Base-by-base conservation (phyloP, 2,113 vertebrate species). In the Vanacampus margaritifer region DNA sequence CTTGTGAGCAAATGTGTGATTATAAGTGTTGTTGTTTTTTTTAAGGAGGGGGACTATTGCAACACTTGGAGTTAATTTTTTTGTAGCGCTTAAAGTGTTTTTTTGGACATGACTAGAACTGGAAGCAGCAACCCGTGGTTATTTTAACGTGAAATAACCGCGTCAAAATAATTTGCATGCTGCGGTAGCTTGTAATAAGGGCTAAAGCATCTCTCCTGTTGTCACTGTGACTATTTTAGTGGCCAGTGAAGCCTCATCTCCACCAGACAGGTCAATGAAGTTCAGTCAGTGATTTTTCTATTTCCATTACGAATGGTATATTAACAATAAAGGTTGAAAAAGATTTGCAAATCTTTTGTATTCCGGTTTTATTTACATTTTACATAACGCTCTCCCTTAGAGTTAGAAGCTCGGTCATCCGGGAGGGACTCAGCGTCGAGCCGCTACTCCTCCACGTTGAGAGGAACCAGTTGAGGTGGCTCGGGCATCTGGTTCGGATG, bases 1-100 rank as follows among this genome's bases (percentile, higher is more conserved):
- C 81, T 87, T 88, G 80, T 79, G 83, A 78, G 69, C 51, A 14
- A 83, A 84, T 75, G 77, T 87, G 86, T 83, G 85, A 90, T 87
- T 87, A 79, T 65, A 71, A 85, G 37, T 63, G 62, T 48, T 43
- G 19, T 46, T 14, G 17, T 46, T 46, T 41, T 41, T 32, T 19
- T 36, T n/a, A 21, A 61, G 9, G 59, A 60, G 59, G 69, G 71
- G 12, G 69, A 68, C 80, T 75, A 73, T 69, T 77, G 70, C 75
- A 64, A 78, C 11, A n/a, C 57, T 58, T 46, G 61, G 32, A 14
- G 26, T 58, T 58, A 16, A 35, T 9, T 58, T 54, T 36, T 36
- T 59, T 59, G 43, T 54, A 62, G 74, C 36, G 69, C 39, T 24
- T 46, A 37, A 58, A 60, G 28, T 13, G 12, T 37, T 37, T 39